Evolutionary conservation across 2,888 invertebrate species (phyloP).

Genomic region (Xestia c-nigrum): DNA sequence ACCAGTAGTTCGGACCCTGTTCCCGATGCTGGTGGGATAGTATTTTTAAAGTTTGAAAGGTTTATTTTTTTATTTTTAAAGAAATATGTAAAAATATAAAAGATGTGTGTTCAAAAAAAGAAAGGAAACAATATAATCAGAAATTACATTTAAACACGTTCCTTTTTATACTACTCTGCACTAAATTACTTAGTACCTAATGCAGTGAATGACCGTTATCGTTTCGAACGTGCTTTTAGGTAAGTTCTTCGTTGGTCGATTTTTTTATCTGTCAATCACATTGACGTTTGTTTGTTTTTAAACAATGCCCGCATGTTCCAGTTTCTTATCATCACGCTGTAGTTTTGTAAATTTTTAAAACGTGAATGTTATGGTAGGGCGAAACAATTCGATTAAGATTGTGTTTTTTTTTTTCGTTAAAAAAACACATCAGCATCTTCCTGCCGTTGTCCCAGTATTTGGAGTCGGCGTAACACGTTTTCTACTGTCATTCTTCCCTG

Average conservation of each 20-base stretch:
- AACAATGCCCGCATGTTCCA: conserved; percentile 32
- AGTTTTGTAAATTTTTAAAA: not conserved
- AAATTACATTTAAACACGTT: conserved; percentile 9
- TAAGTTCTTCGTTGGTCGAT: conserved; percentile 1
- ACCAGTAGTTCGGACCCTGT: too few relatives aligned
- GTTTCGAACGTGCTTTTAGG: conserved; percentile 32
- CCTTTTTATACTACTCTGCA: not conserved
- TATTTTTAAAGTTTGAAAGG: too few relatives aligned
- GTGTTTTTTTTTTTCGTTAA: not conserved
- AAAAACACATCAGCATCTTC: not conserved
- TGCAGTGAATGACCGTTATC: conserved; percentile 24
- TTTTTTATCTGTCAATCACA: conserved; percentile 24
- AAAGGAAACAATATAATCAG: not conserved
- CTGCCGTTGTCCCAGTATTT: too few relatives aligned
- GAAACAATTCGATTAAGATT: not conserved
- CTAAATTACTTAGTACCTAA: conserved; percentile 23
- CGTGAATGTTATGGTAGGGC: not conserved
- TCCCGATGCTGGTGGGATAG: too few relatives aligned
- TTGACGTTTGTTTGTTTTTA: conserved; percentile 36
- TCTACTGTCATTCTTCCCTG: too few relatives aligned
- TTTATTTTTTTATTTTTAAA: too few relatives aligned
- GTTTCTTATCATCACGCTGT: conserved; percentile 5
- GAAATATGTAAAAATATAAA: too few relatives aligned
- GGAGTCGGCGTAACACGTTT: too few relatives aligned
- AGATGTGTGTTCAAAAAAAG: too few relatives aligned